A percentile compares a stretch with the other conserved stretches of the same genome.
phyloP scores from a whole-genome alignment of 1,140 invertebrate genomes.

The Calliphora vicina region DNA sequence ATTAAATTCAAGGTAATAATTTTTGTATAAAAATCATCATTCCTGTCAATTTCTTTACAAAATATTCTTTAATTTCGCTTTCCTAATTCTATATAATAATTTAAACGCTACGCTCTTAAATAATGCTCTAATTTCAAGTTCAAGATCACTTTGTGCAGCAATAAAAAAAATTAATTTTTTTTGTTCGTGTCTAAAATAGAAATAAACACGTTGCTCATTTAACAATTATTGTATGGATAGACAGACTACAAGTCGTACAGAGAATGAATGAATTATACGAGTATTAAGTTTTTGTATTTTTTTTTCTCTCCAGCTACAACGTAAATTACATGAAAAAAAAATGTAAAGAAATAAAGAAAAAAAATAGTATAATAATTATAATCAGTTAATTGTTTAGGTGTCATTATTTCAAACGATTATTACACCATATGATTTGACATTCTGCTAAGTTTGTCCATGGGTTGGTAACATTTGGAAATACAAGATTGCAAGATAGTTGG shows the following conservation, averaged over 20 bases:
- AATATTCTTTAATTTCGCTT: too few relatives aligned
- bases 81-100: too few relatives aligned
- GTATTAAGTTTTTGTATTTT: not conserved
- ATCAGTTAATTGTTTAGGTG: not conserved
- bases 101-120: too few relatives aligned
- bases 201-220: too few relatives aligned
- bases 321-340: not conserved
- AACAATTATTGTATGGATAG: not conserved
- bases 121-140: not conserved
- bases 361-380: not conserved
- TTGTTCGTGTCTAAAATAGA: not conserved
- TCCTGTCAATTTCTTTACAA: too few relatives aligned
- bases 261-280: not conserved
- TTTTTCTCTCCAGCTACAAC: not conserved
- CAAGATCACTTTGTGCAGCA: not conserved
- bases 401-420: not conserved
- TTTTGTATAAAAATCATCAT: too few relatives aligned
- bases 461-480: too few relatives aligned
- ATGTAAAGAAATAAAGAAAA: not conserved
- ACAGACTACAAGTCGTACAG: not conserved
- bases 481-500: too few relatives aligned
- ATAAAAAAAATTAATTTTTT: not conserved
- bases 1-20: too few relatives aligned
- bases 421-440: too few relatives aligned
- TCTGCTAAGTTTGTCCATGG: too few relatives aligned